Percentiles rank a stretch among this genome's conserved stretches.
Conservation (phyloP, 2,113 vertebrate genomes). For the Hydrolagus affinis region DNA sequence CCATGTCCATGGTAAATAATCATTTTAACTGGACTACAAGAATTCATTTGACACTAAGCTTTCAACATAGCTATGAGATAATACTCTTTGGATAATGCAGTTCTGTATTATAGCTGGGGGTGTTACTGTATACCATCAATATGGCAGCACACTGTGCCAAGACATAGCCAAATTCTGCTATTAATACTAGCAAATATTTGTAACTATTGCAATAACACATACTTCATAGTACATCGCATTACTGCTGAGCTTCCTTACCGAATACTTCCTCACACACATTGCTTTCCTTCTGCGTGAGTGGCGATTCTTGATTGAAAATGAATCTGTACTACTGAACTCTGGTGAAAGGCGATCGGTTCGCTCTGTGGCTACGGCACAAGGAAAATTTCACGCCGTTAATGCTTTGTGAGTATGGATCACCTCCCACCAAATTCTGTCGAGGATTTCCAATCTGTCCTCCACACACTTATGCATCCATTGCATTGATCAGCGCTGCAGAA, state of each 20-base stretch:
- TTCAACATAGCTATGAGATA: neutral
- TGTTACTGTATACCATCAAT: neutral
- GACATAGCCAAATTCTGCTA: neutral
- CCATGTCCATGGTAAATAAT: too few relatives aligned
- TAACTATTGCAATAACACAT: neutral
- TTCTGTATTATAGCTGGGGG: neutral
- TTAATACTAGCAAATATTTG: neutral
- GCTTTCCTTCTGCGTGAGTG: neutral
- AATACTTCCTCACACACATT: neutral
- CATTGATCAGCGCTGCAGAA: neutral
- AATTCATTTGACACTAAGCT: too few relatives aligned
- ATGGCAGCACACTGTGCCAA: too few relatives aligned
- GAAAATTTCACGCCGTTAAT: neutral
- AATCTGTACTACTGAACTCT: neutral
- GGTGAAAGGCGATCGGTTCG: neutral
- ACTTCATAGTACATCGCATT: neutral
- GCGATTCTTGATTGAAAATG: neutral
- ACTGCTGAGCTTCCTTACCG: neutral
- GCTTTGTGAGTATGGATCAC: neutral
- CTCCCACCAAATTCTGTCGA: neutral
- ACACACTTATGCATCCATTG: too few relatives aligned
- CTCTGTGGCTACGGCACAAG: neutral
- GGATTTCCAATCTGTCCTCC: neutral
- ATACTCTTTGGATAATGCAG: neutral
- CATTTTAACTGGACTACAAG: too few relatives aligned